A percentile compares a stretch with the other conserved stretches of the same genome.
phyloP scores from a whole-genome alignment of 2,113 vertebrate species.

The Megaptera novaeangliae region DNA sequence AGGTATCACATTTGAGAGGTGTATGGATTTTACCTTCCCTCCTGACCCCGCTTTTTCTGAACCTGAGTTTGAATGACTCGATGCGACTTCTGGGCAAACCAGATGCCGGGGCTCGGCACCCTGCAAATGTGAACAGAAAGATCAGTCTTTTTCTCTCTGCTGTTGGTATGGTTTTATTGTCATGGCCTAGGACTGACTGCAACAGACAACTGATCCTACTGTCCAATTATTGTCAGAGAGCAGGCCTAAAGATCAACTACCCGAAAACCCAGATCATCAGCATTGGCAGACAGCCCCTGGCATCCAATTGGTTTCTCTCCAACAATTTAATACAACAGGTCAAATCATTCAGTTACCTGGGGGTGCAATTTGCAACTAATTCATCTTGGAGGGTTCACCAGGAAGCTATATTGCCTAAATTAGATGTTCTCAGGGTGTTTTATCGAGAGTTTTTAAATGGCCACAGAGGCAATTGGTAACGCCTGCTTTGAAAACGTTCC shows the following conservation, averaged over 20 bases:
- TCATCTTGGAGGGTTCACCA: conserved; percentile 66
- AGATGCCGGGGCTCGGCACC: background rate
- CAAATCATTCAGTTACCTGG: conserved; percentile 69
- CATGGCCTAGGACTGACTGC: conserved; percentile 30
- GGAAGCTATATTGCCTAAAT: conserved; percentile 71
- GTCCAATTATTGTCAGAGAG: conserved; percentile 62
- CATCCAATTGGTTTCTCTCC: conserved; percentile 62
- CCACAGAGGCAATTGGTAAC: conserved; percentile 68
- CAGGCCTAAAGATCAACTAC: conserved; percentile 63
- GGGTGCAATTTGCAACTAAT: conserved; percentile 68
- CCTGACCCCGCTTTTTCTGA: background rate
- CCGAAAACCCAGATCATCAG: conserved; percentile 50
- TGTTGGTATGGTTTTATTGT: conserved; percentile 53
- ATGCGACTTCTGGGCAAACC: background rate
- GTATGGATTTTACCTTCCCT: background rate
- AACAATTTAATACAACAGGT: conserved; percentile 68
- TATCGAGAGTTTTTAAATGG: conserved; percentile 71
- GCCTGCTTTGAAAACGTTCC: conserved; percentile 63
- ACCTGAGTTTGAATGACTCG: conserved; percentile 36
- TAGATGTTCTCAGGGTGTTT: conserved; percentile 68
- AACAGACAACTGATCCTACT: conserved; percentile 60
- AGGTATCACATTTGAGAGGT: conserved; percentile 23
- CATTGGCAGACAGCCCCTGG: conserved; percentile 47
- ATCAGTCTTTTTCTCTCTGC: conserved; percentile 35
- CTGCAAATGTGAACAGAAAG: conserved; percentile 26